Percentiles rank a stretch among this genome's conserved stretches.
phyloP scores from a whole-genome alignment of 2,113 vertebrate species.

The Cyanoramphus novaezelandiae region DNA sequence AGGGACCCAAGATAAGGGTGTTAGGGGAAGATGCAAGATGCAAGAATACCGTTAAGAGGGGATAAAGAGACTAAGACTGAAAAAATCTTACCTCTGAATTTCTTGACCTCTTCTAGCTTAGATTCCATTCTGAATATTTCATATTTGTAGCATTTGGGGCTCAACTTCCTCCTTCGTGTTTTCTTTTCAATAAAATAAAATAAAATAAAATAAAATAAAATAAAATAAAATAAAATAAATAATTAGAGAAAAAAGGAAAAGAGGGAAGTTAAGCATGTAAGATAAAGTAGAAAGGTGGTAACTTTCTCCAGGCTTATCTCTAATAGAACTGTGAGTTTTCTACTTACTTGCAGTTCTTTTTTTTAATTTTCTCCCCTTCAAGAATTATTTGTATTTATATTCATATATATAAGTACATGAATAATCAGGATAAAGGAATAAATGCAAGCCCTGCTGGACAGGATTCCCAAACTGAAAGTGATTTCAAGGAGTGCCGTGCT shows the following conservation, averaged over 20 bases:
- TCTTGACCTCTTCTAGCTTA: background rate
- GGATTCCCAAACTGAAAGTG: background rate
- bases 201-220: background rate
- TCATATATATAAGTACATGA: background rate
- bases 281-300: background rate
- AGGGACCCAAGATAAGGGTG: slow-evolving; percentile 43
- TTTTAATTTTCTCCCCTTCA: background rate
- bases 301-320: background rate
- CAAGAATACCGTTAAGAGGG: background rate
- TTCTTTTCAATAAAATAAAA: background rate
- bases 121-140: background rate
- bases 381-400: background rate
- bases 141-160: background rate
- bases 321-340: background rate
- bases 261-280: background rate
- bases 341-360: background rate
- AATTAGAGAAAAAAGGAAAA: background rate
- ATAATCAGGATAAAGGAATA: background rate
- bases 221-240: background rate
- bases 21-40: background rate
- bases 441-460: background rate
- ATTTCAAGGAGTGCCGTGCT: background rate
- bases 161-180: background rate
- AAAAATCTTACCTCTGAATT: background rate
- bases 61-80: background rate